A percentile compares a stretch with the other conserved stretches of the same genome.
phyloP scores from a whole-genome alignment of 2,113 vertebrate genomes.

The Epinephelus lanceolatus region DNA sequence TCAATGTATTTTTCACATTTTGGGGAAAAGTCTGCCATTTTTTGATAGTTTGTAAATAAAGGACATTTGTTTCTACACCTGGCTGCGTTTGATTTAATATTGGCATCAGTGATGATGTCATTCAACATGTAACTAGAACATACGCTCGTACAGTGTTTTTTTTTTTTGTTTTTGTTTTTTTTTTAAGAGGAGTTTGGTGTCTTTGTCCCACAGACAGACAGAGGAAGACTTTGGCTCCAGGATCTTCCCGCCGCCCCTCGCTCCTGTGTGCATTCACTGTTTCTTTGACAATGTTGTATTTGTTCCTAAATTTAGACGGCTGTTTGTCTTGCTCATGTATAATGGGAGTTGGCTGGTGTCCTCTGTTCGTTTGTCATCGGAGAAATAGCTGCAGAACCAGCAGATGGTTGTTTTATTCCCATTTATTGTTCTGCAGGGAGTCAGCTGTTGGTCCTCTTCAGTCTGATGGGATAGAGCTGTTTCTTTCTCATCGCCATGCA shows the following conservation, averaged over 20 bases:
- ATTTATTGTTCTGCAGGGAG: neutral
- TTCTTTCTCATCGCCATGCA: neutral
- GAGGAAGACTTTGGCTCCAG: no score
- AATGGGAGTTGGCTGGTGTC: neutral
- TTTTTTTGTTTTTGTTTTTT: no score
- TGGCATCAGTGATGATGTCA: neutral
- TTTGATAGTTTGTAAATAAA: slow-evolving; percentile 60
- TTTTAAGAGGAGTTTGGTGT: neutral
- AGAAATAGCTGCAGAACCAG: neutral
- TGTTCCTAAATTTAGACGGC: neutral
- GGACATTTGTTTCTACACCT: slow-evolving; percentile 13
- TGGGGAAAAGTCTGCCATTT: neutral
- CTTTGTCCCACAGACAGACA: neutral
- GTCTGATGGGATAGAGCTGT: neutral
- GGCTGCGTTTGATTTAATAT: neutral
- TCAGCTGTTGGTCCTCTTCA: neutral
- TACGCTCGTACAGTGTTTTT: neutral
- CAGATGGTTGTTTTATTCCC: neutral
- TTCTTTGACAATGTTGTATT: neutral
- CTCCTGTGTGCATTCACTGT: neutral
- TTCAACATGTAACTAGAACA: neutral
- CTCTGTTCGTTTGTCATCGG: neutral
- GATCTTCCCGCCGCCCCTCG: no score
- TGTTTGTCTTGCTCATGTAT: neutral
- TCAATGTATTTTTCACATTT: slow-evolving; percentile 40